phyloP scores from a whole-genome alignment of 2,113 vertebrate species.

The Paramormyrops kingsleyae region DNA sequence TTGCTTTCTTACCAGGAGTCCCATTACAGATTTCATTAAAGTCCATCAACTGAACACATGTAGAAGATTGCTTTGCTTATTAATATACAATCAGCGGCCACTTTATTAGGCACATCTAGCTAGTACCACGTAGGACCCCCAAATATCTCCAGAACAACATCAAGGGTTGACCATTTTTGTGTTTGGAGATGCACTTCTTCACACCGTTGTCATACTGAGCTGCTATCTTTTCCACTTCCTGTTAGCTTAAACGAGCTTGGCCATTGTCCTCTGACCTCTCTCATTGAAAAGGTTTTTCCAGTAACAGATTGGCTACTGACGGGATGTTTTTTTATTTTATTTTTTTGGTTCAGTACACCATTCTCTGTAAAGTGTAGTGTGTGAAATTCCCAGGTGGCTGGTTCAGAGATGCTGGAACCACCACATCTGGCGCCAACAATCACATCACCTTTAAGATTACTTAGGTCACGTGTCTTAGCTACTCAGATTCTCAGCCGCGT shows the following conservation, averaged over 20 bases:
- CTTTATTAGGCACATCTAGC: neutral
- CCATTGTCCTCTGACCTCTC: neutral
- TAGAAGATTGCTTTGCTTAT: conserved; percentile 1
- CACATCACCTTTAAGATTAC: neutral
- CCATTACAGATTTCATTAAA: conserved; percentile 8
- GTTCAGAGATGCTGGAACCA: neutral
- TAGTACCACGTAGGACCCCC: neutral
- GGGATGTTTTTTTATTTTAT: neutral
- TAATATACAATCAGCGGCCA: neutral
- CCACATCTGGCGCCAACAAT: too few relatives aligned
- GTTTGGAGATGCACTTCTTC: neutral
- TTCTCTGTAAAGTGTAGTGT: neutral
- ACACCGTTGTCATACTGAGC: neutral
- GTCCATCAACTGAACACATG: neutral
- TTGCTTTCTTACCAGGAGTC: neutral
- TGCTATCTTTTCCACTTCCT: neutral
- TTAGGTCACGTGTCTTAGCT: neutral
- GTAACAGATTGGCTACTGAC: neutral
- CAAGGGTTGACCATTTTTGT: neutral
- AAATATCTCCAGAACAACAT: neutral
- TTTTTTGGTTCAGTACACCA: neutral
- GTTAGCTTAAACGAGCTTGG: neutral
- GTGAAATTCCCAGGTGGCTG: neutral
- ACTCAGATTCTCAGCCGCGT: neutral
- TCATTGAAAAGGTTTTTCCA: neutral